Evolutionary conservation across 2,797 vertebrate species (phyloP).

Genomic region (Podarcis siculus): DNA sequence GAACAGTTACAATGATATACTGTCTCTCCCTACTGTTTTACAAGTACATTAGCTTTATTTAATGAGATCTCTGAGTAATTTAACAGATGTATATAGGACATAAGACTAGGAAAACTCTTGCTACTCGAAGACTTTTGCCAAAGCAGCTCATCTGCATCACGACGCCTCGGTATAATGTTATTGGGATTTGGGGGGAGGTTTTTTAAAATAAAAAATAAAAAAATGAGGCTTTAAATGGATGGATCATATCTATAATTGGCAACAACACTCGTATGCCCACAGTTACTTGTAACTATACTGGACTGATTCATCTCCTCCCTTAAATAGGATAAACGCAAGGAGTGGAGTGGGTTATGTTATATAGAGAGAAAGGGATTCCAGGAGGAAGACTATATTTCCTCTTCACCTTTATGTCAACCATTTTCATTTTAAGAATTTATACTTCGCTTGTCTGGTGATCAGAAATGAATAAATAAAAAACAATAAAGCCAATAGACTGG

Average conservation of each 20-base stretch:
- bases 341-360: too few species aligned
- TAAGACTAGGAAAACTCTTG: conserved; percentile 83
- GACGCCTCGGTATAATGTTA: conserved; percentile 61
- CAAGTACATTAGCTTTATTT: conserved; percentile 99
- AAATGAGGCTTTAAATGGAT: conserved; percentile 68
- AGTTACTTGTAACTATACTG: conserved; percentile 17
- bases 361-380: conserved; percentile 41
- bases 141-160: conserved; percentile 70
- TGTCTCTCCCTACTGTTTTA: conserved; percentile 97
- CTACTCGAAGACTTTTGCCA: conserved; percentile 80
- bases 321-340: conserved; percentile 42
- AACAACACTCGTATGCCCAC: conserved; percentile 33
- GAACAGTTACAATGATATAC: conserved; percentile 96
- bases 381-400: conserved; percentile 32
- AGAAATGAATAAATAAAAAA: too few species aligned
- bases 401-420: neutral
- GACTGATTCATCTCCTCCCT: neutral
- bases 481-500: too few species aligned
- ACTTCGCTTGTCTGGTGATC: neutral
- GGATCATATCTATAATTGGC: conserved; percentile 58
- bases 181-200: conserved; percentile 70
- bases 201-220: conserved; percentile 19
- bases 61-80: conserved; percentile 96
- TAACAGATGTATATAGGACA: conserved; percentile 92
- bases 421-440: neutral